Percentiles rank a stretch among this genome's conserved stretches.
phyloP scores from a whole-genome alignment of 2,113 vertebrate genomes.

The Pitta sordida region DNA sequence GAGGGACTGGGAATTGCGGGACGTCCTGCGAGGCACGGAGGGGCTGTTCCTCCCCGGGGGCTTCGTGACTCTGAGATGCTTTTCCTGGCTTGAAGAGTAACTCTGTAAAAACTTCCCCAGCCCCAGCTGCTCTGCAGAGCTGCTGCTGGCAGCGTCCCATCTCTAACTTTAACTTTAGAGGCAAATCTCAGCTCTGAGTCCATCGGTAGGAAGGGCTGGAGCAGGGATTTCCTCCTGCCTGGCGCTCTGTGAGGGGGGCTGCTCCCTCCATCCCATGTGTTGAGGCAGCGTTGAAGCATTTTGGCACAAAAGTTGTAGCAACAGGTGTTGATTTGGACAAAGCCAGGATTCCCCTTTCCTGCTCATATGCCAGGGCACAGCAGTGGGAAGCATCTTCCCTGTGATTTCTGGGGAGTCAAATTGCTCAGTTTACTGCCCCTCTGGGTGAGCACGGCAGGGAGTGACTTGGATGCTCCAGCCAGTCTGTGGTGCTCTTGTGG shows the following conservation, averaged over 20 bases:
- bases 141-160: neutral
- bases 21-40: neutral
- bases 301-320: neutral
- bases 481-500: fast-evolving
- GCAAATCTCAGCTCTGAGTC: neutral
- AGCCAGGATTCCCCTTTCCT: neutral
- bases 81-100: neutral
- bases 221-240: neutral
- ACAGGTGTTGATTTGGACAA: neutral
- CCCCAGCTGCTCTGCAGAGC: neutral
- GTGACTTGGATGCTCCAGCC: neutral
- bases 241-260: fast-evolving
- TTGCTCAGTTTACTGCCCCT: neutral
- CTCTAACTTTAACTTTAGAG: neutral
- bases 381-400: neutral
- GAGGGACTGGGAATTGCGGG: neutral
- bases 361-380: neutral
- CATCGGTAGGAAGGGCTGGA: neutral
- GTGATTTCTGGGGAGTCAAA: neutral
- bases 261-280: neutral
- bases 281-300: neutral
- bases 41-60: neutral
- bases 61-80: neutral
- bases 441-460: neutral
- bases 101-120: neutral